These are phyloP conservation scores for Montipora capricornis DNA, from an alignment of 64 coral and sea anemone species.

Conservation along the genomic window DNA sequence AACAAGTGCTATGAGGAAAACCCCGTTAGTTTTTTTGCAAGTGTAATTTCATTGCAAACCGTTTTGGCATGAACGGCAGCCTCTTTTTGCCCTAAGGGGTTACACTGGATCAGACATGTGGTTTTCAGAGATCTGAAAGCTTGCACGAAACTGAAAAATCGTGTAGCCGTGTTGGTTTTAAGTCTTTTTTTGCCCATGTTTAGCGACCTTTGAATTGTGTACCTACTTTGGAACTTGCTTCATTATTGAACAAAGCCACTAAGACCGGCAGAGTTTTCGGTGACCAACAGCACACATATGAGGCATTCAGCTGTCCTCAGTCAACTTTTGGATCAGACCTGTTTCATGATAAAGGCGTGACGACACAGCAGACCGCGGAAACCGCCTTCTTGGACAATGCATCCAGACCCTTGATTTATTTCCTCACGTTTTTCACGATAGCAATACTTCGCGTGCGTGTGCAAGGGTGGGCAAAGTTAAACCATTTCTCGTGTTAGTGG, in stretches of 20 bases:
- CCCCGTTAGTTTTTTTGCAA: no score
- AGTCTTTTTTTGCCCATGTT: background rate
- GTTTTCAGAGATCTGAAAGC: background rate
- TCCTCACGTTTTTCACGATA: no score
- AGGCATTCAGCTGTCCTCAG: background rate
- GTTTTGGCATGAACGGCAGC: no score
- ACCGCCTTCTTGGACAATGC: background rate
- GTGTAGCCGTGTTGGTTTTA: background rate
- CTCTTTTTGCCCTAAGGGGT: background rate
- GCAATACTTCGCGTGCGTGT: no score
- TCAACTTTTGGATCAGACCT: background rate
- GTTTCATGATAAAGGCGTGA: background rate
- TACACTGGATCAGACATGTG: background rate
- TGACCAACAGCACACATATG: background rate
- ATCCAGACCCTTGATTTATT: background rate
- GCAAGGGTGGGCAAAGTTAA: background rate
- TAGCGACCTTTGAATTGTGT: no score
- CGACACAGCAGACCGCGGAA: background rate
- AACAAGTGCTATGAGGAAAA: no score
- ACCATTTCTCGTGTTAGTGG: no score
- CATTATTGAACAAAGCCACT: no score
- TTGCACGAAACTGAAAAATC: background rate
- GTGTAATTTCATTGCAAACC: no score
- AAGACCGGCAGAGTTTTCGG: background rate
- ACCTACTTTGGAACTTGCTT: no score